Evolutionary conservation across 2,888 invertebrate species (phyloP), one percentile per base, ranked within the genome.

Genomic region (Himalopsyche kuldschensis): DNA sequence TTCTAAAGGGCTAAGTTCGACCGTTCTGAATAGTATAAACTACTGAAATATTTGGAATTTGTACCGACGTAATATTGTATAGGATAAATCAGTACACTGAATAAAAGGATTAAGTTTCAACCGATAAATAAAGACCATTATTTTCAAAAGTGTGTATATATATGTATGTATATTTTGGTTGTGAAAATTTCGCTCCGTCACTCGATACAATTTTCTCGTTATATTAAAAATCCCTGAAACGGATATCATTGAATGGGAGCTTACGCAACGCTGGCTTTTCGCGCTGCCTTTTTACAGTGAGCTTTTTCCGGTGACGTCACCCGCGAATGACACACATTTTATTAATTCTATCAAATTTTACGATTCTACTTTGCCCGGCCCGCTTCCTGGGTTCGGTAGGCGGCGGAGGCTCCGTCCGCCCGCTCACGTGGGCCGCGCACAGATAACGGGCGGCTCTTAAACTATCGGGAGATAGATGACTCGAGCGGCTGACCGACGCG

Each of bases 281-380:
- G 27, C 47, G 27, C 35, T 32, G 15, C 78, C 15, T 32, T 35
- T 78, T 46, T 46, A 78, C 17, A 46, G 46, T 32, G 27, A 15
- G 46, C 78, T 15, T 30, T 77, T 41, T 27, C 46, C 35, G 69
- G 47, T 80, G 80, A 80, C 80, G 80, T 80, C 80, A 80, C 75
- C 11, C 75, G 75, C 75, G 41, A 80, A 20, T 30, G 79, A 55
- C 55, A 55, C 35, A 77, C 20, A 77, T 80, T 80, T 83, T 83
- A 83, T 83, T 83, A 83, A 82, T 82, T 85, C 85, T 81, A 81
- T 85, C 79, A 83, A 85, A 83, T 81, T 85, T 85, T 85, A 83
- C 83, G 83, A 85, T 85, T 84, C 48, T 79, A 63, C 79, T 32
- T 69, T 48, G 82, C 55, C 32, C 79, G 69, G 31, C 75, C 76